Conservation (phyloP, 30 jellyfish, hydroid and myxozoan genomes). For the Chrysaora quinquecirrha region DNA sequence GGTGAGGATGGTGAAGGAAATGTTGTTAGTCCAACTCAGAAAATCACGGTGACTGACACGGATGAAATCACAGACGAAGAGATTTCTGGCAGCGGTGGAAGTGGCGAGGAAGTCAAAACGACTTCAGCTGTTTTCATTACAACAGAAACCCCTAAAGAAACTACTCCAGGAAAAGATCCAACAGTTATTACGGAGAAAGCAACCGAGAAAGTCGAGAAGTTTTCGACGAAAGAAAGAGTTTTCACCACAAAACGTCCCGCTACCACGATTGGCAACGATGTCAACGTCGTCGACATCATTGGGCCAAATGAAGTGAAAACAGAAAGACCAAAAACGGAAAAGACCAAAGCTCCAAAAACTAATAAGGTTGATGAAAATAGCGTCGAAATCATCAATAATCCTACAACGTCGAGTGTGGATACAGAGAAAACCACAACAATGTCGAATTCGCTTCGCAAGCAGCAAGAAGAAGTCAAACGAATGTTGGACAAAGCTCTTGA, state of each 20-base stretch:
- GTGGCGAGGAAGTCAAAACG: background rate
- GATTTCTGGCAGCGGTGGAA: slow-evolving; percentile 5
- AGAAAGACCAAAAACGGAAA: background rate
- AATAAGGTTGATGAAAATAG: slow-evolving; percentile 68
- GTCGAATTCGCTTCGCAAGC: background rate
- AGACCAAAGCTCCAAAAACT: slow-evolving; percentile 11
- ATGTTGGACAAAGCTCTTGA: slow-evolving; percentile 74
- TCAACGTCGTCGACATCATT: background rate
- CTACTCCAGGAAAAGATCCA: background rate
- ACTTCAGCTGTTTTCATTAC: background rate
- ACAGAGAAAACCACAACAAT: background rate
- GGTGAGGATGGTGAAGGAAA: background rate
- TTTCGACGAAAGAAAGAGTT: background rate
- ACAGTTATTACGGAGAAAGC: background rate
- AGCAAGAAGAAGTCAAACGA: slow-evolving; percentile 7
- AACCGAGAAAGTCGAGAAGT: background rate
- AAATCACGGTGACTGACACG: background rate
- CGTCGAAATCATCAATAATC: slow-evolving; percentile 54
- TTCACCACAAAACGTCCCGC: background rate
- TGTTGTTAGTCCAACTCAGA: background rate
- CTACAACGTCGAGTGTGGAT: background rate
- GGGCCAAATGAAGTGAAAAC: background rate
- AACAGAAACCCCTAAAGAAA: background rate
- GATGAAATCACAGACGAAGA: background rate
- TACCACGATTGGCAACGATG: background rate